Conservation (phyloP, 1,140 invertebrate species). For the Condylostylus longicornis region DNA sequence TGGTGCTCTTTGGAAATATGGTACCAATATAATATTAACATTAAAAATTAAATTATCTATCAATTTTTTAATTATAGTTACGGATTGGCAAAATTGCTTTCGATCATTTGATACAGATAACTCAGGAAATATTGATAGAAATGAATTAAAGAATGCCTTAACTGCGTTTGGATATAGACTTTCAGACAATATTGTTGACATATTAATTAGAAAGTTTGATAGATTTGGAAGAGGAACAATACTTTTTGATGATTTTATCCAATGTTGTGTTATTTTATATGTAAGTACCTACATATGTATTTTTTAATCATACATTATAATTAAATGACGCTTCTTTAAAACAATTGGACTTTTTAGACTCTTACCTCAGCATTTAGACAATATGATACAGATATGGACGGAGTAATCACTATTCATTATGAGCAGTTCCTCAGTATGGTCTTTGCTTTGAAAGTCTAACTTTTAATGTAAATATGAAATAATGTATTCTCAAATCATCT, state of each 20-base stretch:
- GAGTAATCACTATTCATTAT: constrained; percentile 89
- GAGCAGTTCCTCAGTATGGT: constrained; percentile 95
- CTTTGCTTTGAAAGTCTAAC: constrained; percentile 80
- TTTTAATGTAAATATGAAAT: too few species aligned
- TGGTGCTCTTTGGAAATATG: constrained; percentile 88
- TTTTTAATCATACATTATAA: constrained; percentile 1
- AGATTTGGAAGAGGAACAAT: constrained; percentile 77
- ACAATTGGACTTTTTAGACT: constrained; percentile 43
- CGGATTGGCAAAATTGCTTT: constrained; percentile 96
- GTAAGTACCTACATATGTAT: constrained; percentile 44
- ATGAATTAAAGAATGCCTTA: constrained; percentile 79
- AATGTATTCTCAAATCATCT: too few species aligned
- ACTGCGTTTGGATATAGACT: constrained; percentile 86
- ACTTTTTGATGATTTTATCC: constrained; percentile 97
- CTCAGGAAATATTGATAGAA: constrained; percentile 87
- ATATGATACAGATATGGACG: constrained; percentile 86
- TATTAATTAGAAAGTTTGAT: constrained; percentile 87
- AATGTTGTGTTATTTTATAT: constrained; percentile 84
- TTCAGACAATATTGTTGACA: constrained; percentile 66
- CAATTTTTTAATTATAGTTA: too few species aligned
- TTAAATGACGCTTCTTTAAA: constrained; percentile 1
- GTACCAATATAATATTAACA: too few species aligned
- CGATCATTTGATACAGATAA: constrained; percentile 85
- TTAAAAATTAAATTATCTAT: too few species aligned
- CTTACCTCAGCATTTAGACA: constrained; percentile 77